Conservation (phyloP, 2,888 invertebrate genomes). For the Pterobdella sp. region DNA sequence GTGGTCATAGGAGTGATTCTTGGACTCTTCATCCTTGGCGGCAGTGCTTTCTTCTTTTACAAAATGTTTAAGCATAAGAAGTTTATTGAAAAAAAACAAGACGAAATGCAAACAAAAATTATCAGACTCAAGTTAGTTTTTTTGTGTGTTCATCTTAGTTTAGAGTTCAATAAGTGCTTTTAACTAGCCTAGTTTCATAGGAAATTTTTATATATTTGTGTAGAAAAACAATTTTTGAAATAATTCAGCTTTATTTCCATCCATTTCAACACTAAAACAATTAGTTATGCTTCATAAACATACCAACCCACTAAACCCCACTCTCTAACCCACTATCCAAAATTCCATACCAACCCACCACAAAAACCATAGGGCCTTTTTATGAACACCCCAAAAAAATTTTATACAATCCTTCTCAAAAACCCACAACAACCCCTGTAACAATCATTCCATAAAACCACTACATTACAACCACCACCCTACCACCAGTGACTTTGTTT, state of each 20-base stretch:
- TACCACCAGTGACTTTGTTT: slow-evolving; percentile 15
- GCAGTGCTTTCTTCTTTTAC: background rate
- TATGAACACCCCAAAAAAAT: too few species aligned
- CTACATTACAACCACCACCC: background rate
- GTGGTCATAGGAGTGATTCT: background rate
- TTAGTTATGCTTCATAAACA: background rate
- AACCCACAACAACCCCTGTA: background rate
- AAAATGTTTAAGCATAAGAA: background rate
- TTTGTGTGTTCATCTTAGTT: background rate
- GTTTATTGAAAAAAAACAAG: background rate
- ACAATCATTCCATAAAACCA: background rate
- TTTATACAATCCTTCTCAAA: background rate
- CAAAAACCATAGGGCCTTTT: too few species aligned
- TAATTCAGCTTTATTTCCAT: background rate
- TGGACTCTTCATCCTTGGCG: background rate
- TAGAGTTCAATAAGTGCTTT: background rate
- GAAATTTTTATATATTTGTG: background rate
- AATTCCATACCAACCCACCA: background rate
- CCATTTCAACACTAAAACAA: background rate
- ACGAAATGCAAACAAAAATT: background rate
- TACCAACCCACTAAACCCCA: background rate
- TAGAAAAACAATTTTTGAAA: background rate
- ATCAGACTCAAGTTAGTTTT: background rate
- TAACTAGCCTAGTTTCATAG: background rate
- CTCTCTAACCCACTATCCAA: background rate